phyloP scores from a whole-genome alignment of 30 jellyfish, hydroid and myxozoan species.

The Turritopsis dohrnii region DNA sequence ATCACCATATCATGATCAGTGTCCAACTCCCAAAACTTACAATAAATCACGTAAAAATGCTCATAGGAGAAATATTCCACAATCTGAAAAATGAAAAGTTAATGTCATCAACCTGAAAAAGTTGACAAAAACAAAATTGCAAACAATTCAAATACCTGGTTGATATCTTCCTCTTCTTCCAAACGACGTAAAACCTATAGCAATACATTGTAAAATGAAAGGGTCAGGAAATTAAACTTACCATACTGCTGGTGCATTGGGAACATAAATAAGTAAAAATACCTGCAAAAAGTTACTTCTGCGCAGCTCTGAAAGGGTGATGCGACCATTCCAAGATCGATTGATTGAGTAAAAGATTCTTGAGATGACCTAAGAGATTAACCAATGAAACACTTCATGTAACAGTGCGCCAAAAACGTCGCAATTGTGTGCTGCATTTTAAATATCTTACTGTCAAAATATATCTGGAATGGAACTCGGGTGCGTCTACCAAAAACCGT shows the following conservation, averaged over 20 bases:
- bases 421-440: too few species aligned
- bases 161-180: constrained; percentile 93
- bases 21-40: constrained; percentile 95
- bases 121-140: background rate
- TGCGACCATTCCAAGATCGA: constrained; percentile 93
- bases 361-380: constrained; percentile 63
- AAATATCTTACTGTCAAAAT: constrained; percentile 55
- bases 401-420: too few species aligned
- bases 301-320: constrained; percentile 70
- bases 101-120: background rate
- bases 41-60: constrained; percentile 86
- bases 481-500: constrained; percentile 64
- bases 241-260: too few species aligned
- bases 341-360: constrained; percentile 69
- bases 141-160: constrained; percentile 50
- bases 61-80: constrained; percentile 86
- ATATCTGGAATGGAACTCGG: constrained; percentile 84
- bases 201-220: background rate
- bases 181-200: constrained; percentile 59
- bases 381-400: too few species aligned
- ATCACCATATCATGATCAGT: constrained; percentile 87
- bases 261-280: too few species aligned
- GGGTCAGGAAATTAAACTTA: background rate
- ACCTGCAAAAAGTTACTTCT: constrained; percentile 82
- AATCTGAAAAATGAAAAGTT: constrained; percentile 35